A percentile compares a stretch with the other conserved stretches of the same genome.
phyloP scores from a whole-genome alignment of 2,113 vertebrate genomes.

The Nothoprocta pentlandii region DNA sequence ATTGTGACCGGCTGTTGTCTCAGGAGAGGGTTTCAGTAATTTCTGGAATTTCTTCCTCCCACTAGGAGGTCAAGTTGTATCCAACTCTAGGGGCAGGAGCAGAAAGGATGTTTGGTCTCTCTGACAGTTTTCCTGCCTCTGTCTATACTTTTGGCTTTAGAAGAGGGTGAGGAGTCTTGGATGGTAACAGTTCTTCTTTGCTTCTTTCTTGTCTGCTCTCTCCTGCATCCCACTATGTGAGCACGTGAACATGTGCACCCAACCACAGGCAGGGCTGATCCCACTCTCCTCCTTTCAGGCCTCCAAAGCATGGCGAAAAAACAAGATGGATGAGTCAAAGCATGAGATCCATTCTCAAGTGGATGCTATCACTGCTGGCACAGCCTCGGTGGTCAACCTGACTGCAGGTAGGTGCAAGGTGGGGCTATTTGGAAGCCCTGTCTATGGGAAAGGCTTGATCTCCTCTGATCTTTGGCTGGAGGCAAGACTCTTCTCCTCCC shows the following conservation, averaged over 20 bases:
- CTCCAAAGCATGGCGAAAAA: constrained; percentile 96
- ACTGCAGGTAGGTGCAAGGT: constrained; percentile 83
- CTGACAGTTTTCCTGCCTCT: background rate
- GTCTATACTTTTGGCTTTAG: background rate
- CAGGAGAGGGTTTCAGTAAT: background rate
- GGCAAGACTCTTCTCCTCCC: background rate
- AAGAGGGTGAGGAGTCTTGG: background rate
- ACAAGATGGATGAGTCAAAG: constrained; percentile 99
- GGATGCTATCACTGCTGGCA: constrained; percentile 97
- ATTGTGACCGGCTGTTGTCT: background rate
- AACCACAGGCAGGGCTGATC: background rate
- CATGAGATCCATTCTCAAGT: constrained; percentile 99
- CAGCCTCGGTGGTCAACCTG: constrained; percentile 96
- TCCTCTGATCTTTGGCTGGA: background rate
- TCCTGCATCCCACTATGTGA: background rate
- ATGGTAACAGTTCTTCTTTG: background rate
- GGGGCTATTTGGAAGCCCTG: background rate
- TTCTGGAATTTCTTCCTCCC: background rate
- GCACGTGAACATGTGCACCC: background rate
- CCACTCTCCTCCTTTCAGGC: constrained; percentile 78
- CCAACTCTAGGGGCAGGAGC: background rate
- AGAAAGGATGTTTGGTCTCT: background rate
- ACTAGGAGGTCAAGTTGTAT: background rate
- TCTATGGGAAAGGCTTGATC: background rate
- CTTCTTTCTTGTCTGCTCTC: background rate